Evolutionary conservation across 2,797 vertebrate genomes (phyloP).

Genomic region (Limosa lapponica): DNA sequence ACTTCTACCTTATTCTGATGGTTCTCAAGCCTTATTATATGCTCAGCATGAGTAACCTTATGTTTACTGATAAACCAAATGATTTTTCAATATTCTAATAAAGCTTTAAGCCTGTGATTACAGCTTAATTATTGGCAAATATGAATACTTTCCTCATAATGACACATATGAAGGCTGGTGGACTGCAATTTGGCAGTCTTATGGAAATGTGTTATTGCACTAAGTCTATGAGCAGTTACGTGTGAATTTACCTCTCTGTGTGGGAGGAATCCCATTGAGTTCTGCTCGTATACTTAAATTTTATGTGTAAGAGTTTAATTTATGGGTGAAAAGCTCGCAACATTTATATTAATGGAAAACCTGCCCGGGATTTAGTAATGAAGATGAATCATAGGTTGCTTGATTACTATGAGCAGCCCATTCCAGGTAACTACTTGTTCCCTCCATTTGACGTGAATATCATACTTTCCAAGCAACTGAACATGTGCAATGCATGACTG

Average conservation of each 20-base stretch:
- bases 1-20: neutral
- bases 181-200: neutral
- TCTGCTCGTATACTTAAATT: neutral
- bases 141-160: neutral
- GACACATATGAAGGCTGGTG: neutral
- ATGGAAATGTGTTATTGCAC: neutral
- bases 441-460: neutral
- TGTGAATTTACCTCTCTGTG: neutral
- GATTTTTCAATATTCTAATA: neutral
- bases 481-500: neutral
- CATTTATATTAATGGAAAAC: neutral
- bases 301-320: neutral
- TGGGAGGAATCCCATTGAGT: constrained; percentile 13
- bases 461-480: neutral
- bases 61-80: neutral
- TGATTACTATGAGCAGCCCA: neutral
- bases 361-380: neutral
- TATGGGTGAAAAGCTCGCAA: neutral
- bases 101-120: neutral
- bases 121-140: constrained; percentile 20
- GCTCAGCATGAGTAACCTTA: neutral
- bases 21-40: neutral
- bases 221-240: neutral
- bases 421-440: neutral
- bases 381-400: neutral